These are phyloP conservation scores for Leptothorax acervorum DNA, from an alignment of 2,888 invertebrate genomes.

Conservation along the genomic window DNA sequence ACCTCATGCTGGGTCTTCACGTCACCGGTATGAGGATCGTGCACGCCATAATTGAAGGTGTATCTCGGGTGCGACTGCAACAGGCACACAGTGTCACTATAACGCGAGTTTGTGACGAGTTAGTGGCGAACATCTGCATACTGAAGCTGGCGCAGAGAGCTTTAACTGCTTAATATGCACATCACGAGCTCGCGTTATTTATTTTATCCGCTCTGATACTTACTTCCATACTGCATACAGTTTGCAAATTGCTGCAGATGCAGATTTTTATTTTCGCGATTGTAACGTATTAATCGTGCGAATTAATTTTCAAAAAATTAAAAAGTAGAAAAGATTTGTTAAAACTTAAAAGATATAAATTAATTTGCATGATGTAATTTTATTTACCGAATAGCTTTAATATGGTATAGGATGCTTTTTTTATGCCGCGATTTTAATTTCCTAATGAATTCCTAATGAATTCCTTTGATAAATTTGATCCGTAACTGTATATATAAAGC, in stretches of 20 bases:
- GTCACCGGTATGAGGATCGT: conserved; percentile 84
- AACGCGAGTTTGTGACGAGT: background rate
- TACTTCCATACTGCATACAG: too few species aligned
- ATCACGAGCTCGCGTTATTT: background rate
- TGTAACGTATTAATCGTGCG: background rate
- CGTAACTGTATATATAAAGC: background rate
- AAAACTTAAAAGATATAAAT: background rate
- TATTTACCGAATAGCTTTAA: background rate
- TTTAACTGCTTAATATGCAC: background rate
- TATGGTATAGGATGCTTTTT: background rate
- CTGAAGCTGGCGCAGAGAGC: background rate
- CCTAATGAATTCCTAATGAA: background rate
- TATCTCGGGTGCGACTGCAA: conserved; percentile 83
- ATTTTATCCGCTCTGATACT: background rate
- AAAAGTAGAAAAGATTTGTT: background rate
- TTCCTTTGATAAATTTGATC: background rate
- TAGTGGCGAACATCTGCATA: background rate
- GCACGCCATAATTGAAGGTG: conserved; percentile 83
- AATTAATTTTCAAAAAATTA: background rate
- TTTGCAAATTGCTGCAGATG: too few species aligned
- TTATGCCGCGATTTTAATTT: background rate
- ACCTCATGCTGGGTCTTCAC: conserved; percentile 84
- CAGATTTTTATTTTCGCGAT: too few species aligned
- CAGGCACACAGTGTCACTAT: background rate
- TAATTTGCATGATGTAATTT: background rate